Evolutionary conservation across 2,888 invertebrate species (phyloP), one percentile per base, ranked within the genome.

Genomic region (Cybosia mesomella): DNA sequence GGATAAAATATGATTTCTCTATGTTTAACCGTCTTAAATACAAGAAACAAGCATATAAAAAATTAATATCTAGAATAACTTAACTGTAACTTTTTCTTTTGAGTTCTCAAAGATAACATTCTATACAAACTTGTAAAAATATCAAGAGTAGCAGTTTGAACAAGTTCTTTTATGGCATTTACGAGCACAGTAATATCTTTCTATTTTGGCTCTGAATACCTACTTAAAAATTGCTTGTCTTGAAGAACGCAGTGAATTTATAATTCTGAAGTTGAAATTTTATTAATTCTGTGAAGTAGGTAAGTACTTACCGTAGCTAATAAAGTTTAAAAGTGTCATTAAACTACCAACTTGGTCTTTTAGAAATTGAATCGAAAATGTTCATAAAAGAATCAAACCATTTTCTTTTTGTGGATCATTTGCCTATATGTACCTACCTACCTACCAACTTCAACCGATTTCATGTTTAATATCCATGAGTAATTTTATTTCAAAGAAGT

Each of bases 31-130:
- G n/a, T n/a, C 32, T 32, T 62, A 11, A 53, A 24, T 53, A 24
- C 32, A 2, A 18, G 11, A 8, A n/a, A 28, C n/a, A 28, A 28
- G n/a, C 28, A 32, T 32, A 49, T 28, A 43, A 43, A 64, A 22
- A 57, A 13, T 67, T 62, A 43, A 67, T 67, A 49, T 49, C 61
- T 57, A 57, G 49, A 49, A 62, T 57, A 62, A 57, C 43, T 57
- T 62, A n/a, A 5, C 21, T n/a, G 43, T 55, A 64, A 57, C 32
- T 21, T 67, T 18, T 39, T 34, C 57, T 54, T 53, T 60, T 67
- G 82, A 81, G 74, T 80, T 82, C 74, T 58, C 72, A 76, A 73
- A 70, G 79, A 80, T 77, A 83, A 84, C 81, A 83, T 81, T 78
- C 79, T 81, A 70, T 67, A 68, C 73, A 77, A 85, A 82, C 80